Conservation (phyloP, 2,797 vertebrate species). For the Urophycis tenuis region DNA sequence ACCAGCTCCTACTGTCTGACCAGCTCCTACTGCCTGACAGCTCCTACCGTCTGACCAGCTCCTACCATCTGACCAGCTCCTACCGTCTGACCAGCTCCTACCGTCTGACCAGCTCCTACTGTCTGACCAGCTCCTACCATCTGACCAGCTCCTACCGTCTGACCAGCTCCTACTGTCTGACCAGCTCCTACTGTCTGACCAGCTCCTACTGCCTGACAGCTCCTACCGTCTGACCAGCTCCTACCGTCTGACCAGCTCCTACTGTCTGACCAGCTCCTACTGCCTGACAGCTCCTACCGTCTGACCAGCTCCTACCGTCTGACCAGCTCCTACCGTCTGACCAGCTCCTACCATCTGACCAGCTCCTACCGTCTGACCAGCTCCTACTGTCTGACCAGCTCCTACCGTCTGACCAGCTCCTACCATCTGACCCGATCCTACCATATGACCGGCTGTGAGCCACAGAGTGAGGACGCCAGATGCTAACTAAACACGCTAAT, state of each 20-base stretch:
- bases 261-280: constrained; percentile 25
- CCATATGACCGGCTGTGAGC: constrained; percentile 24
- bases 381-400: too few relatives aligned
- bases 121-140: too few relatives aligned
- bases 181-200: not conserved
- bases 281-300: not conserved
- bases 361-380: constrained; percentile 18
- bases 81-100: constrained; percentile 23
- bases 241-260: too few relatives aligned
- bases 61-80: too few relatives aligned
- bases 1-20: not conserved
- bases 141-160: not conserved
- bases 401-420: constrained; percentile 22
- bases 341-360: too few relatives aligned
- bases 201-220: too few relatives aligned
- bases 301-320: too few relatives aligned
- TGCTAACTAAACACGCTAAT: not conserved
- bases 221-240: constrained; percentile 21
- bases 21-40: too few relatives aligned
- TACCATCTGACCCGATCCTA: too few relatives aligned
- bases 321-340: not conserved
- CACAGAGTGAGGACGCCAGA: constrained; percentile 32
- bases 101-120: not conserved
- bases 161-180: too few relatives aligned
- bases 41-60: constrained; percentile 20